Evolutionary conservation across 2,888 invertebrate genomes (phyloP).

Genomic region (Dorcus parallelipipedus): DNA sequence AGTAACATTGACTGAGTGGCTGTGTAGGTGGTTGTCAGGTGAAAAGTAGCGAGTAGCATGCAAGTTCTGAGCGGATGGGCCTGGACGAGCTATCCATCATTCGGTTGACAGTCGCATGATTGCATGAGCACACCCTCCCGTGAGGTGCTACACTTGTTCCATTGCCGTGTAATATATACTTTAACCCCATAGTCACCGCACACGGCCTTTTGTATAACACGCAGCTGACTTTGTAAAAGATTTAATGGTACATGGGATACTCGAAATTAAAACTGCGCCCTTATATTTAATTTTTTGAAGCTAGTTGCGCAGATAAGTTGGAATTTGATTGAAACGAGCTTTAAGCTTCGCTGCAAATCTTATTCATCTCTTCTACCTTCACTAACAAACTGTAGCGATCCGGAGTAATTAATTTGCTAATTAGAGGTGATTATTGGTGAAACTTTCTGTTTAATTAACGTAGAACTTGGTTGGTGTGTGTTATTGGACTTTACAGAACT

Average conservation of each 20-base stretch:
- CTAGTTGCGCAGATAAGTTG: too few species aligned
- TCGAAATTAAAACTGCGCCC: too few species aligned
- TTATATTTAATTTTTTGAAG: too few species aligned
- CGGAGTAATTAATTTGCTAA: slow-evolving; percentile 33
- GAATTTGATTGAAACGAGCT: too few species aligned
- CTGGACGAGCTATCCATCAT: slow-evolving; percentile 29
- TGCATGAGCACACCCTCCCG: slow-evolving; percentile 23
- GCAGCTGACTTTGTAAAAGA: too few species aligned
- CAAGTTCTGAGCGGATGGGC: slow-evolving; percentile 18
- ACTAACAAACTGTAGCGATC: slow-evolving; percentile 31
- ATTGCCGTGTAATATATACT: neutral
- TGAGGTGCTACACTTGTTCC: neutral
- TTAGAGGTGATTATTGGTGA: slow-evolving; percentile 34
- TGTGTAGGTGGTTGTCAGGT: neutral
- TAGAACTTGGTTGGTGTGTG: slow-evolving; percentile 29
- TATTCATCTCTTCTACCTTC: slow-evolving; percentile 10
- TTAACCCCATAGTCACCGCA: too few species aligned
- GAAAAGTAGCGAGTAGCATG: slow-evolving; percentile 16
- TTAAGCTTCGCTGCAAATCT: neutral
- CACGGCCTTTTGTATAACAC: too few species aligned
- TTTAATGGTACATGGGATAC: too few species aligned
- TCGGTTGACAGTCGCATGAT: slow-evolving; percentile 30
- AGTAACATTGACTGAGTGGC: slow-evolving; percentile 1
- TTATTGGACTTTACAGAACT: slow-evolving; percentile 14
- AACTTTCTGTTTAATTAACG: slow-evolving; percentile 34